These are phyloP conservation scores for Nemurella pictetii DNA, from an alignment of 2,888 invertebrate species.

Conservation along the genomic window DNA sequence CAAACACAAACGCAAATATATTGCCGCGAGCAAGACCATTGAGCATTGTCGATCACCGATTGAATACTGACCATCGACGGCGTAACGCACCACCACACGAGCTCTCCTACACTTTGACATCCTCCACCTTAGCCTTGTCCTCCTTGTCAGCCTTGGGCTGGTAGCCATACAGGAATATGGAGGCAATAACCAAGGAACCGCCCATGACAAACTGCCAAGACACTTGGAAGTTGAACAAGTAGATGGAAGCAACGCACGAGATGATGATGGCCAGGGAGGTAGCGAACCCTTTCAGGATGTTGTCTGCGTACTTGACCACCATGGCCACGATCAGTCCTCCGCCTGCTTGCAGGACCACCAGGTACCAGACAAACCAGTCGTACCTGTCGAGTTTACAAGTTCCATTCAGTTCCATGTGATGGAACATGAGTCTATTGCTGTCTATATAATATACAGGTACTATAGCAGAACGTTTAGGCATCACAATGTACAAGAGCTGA, in stretches of 20 bases:
- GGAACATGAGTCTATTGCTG: too few relatives aligned
- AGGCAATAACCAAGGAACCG: conserved; percentile 84
- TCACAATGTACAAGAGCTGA: too few relatives aligned
- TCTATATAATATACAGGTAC: too few relatives aligned
- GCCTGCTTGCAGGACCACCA: conserved; percentile 87
- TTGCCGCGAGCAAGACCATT: neutral
- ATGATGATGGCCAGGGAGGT: conserved; percentile 96
- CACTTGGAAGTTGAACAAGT: conserved; percentile 86
- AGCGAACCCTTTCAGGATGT: conserved; percentile 97
- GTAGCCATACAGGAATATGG: conserved; percentile 92
- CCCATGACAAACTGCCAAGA: conserved; percentile 86
- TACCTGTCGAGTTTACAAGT: too few relatives aligned
- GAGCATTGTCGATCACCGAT: neutral
- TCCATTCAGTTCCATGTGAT: too few relatives aligned
- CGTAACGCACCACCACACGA: neutral
- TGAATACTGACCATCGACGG: neutral
- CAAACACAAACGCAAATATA: neutral
- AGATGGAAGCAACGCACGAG: conserved; percentile 91
- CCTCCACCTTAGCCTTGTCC: conserved; percentile 18
- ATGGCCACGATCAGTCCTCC: conserved; percentile 97
- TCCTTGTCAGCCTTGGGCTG: conserved; percentile 58
- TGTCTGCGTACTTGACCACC: conserved; percentile 99
- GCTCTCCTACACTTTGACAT: neutral
- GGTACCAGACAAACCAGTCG: conserved; percentile 82
- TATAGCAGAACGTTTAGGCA: too few relatives aligned